Evolutionary conservation across 2,113 vertebrate species (phyloP), one percentile per base, ranked within the genome.

Genomic region (Sinosuthora webbiana): DNA sequence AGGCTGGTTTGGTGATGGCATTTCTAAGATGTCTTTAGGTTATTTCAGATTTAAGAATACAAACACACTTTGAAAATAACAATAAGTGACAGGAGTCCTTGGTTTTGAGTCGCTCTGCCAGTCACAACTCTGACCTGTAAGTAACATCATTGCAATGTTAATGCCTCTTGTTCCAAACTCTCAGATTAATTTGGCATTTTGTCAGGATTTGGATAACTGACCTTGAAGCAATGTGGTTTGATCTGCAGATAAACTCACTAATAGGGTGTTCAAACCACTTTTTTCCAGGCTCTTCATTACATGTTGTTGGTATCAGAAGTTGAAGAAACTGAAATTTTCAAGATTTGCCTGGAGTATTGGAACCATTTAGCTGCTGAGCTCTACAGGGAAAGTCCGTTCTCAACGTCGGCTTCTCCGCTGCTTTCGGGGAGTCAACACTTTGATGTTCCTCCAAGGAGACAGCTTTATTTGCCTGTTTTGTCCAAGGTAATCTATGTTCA

Each of bases 261-360:
- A 93, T 1, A 13, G 30, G 13, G 13, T 83, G 11, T 69, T 65
- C 63, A 53, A 75, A 92, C 68, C 11, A 19, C 14, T 4, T 23
- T 86, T 60, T 42, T 94, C 15, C 96, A 99, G 99, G 99, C 99
- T 67, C 99, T 99, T 89, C 99, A 99, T 97, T 99, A 99, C 96
- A 99, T 99, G 99, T 97, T 99, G 75, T 86, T 99, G 97, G 99
- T 99, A 59, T 99, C 99, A 31, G 99, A 99, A 98, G 99, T 99
- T 68, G 99, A 99, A 95, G 99, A 99, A 98, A 99, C 99, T 0
- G 99, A 99, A 98, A 99, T 99, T 94, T 99, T 99, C 95, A 99
- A 99, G 98, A 99, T 99, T 73, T 99, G 99, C 90, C 98, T 99
- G 62, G 99, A 99, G 90, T 99, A 99, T 95, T 99, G 99, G 99